Conservation (phyloP, 1,140 invertebrate species). For the Dryas iulia region DNA sequence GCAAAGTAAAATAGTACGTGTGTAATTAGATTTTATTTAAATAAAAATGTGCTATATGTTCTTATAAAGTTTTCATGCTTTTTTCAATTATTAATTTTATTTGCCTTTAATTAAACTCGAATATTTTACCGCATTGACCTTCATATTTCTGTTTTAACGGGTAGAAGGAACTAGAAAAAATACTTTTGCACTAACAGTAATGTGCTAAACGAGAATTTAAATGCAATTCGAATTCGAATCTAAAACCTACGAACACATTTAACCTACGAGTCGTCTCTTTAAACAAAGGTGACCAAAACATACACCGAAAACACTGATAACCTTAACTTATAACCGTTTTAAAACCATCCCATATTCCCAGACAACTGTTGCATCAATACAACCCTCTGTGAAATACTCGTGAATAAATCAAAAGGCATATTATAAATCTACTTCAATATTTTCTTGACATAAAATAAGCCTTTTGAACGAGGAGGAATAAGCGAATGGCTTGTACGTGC, state of each 20-base stretch:
- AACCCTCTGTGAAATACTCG: conserved; percentile 18
- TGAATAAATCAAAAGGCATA: conserved; percentile 36
- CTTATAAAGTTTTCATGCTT: neutral
- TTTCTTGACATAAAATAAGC: conserved; percentile 39
- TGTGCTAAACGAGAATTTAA: neutral
- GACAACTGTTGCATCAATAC: conserved; percentile 26
- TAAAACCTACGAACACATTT: neutral
- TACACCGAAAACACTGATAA: neutral
- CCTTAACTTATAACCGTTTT: neutral
- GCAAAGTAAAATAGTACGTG: conserved; percentile 2
- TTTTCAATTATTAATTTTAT: conserved; percentile 7
- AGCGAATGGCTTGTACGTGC: conserved; percentile 46
- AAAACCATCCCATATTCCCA: conserved; percentile 9
- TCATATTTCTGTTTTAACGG: neutral
- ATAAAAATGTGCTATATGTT: neutral
- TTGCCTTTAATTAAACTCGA: neutral
- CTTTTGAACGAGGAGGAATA: conserved; percentile 39
- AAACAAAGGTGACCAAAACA: neutral
- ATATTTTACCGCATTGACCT: neutral
- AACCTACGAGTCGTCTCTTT: neutral
- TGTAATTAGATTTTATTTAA: conserved; percentile 1
- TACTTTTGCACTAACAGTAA: neutral
- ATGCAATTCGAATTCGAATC: neutral
- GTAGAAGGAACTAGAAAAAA: neutral
- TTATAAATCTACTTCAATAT: conserved; percentile 44